Percentiles rank a stretch among this genome's conserved stretches.
These are phyloP conservation scores for Psilopogon haemacephalus DNA, from an alignment of 2,113 vertebrate genomes.

Conservation along the genomic window DNA sequence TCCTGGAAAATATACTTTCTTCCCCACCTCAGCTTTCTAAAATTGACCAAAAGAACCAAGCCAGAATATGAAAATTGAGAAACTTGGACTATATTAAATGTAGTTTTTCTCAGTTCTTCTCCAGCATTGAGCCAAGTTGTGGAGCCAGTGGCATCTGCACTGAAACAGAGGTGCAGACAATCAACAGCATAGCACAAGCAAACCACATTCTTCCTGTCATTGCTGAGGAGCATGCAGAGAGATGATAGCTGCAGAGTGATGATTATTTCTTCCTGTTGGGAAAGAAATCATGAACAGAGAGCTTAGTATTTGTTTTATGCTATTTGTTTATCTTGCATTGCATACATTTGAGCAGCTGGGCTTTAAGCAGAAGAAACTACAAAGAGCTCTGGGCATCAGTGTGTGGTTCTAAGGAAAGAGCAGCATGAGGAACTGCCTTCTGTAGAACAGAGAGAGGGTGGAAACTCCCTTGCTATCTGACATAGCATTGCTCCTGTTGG, in stretches of 20 bases:
- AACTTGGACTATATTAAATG: not conserved
- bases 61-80: constrained; percentile 18
- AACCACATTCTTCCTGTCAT: not conserved
- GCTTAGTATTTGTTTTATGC: not conserved
- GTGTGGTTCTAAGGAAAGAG: not conserved
- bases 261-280: not conserved
- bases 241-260: not conserved
- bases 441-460: not conserved
- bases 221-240: not conserved
- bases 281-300: not conserved
- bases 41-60: not conserved
- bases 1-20: constrained; percentile 25
- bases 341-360: not conserved
- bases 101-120: not conserved
- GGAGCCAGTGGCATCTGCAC: not conserved
- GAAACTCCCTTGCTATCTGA: not conserved
- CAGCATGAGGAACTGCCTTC: constrained; percentile 6
- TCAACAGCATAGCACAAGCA: not conserved
- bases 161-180: not conserved
- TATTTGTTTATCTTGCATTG: not conserved
- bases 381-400: not conserved
- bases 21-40: not conserved
- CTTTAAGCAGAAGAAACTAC: constrained; percentile 29
- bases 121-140: not conserved
- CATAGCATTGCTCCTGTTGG: not conserved